Conservation (phyloP, 1,140 invertebrate species). For the Piezodorus guildinii region DNA sequence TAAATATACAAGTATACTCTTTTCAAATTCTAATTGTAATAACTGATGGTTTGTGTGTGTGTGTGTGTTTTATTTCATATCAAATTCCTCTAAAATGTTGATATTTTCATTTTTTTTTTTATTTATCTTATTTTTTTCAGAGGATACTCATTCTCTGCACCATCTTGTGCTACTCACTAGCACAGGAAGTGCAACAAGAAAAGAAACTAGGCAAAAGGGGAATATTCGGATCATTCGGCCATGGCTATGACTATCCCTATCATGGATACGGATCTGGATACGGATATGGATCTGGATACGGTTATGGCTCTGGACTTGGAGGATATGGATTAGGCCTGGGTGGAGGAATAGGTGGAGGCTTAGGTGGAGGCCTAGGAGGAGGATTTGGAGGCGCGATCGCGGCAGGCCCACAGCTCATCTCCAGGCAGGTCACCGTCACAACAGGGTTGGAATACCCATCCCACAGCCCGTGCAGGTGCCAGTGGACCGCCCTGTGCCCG, state of each 20-base stretch:
- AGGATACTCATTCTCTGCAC: no score
- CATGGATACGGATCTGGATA: neutral
- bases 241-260: neutral
- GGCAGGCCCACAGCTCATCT: slow-evolving; percentile 3
- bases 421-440: slow-evolving; percentile 34
- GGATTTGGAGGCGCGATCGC: neutral
- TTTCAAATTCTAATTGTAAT: no score
- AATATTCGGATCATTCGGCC: neutral
- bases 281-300: neutral
- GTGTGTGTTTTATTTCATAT: no score
- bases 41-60: no score
- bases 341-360: neutral
- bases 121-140: no score
- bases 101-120: no score
- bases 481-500: slow-evolving; percentile 26
- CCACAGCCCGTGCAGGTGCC: slow-evolving; percentile 23
- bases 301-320: neutral
- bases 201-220: slow-evolving; percentile 15
- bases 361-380: neutral
- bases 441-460: slow-evolving; percentile 33
- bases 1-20: no score
- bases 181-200: neutral
- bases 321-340: slow-evolving; percentile 6
- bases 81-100: no score
- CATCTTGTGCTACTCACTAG: neutral